These are phyloP conservation scores for Salticus scenicus DNA, from an alignment of 2,888 invertebrate species.

Conservation along the genomic window DNA sequence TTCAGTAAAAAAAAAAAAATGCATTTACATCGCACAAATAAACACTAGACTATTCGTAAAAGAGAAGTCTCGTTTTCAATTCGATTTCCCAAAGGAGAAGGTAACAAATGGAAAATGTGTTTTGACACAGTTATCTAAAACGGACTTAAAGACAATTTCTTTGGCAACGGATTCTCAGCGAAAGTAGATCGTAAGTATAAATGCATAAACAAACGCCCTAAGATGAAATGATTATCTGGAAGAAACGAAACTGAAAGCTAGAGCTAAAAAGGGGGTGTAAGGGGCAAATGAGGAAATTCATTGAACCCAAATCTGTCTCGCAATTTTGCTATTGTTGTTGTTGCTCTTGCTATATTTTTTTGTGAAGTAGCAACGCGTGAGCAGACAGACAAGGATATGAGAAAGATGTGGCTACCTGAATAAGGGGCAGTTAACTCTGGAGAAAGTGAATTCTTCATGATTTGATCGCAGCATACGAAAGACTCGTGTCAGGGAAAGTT, in stretches of 20 bases:
- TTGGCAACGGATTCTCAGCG: neutral
- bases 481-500: neutral
- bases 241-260: slow-evolving; percentile 57
- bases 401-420: neutral
- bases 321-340: neutral
- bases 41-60: too few species aligned
- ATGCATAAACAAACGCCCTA: neutral
- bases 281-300: slow-evolving; percentile 36
- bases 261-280: slow-evolving; percentile 5
- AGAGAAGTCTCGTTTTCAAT: too few species aligned
- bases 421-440: slow-evolving; percentile 19
- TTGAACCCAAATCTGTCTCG: slow-evolving; percentile 40
- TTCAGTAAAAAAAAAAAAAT: too few species aligned
- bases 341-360: neutral
- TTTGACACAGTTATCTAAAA: slow-evolving; percentile 54
- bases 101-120: slow-evolving; percentile 36
- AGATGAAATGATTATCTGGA: neutral
- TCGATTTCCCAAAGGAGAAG: too few species aligned
- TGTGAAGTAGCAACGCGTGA: neutral
- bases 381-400: slow-evolving; percentile 12
- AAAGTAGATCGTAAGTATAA: neutral
- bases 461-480: neutral
- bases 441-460: neutral
- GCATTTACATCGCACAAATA: too few species aligned
- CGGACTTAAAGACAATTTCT: slow-evolving; percentile 28